Base-by-base conservation (phyloP, 2,888 invertebrate species). In the Gisinianus flammeolus region DNA sequence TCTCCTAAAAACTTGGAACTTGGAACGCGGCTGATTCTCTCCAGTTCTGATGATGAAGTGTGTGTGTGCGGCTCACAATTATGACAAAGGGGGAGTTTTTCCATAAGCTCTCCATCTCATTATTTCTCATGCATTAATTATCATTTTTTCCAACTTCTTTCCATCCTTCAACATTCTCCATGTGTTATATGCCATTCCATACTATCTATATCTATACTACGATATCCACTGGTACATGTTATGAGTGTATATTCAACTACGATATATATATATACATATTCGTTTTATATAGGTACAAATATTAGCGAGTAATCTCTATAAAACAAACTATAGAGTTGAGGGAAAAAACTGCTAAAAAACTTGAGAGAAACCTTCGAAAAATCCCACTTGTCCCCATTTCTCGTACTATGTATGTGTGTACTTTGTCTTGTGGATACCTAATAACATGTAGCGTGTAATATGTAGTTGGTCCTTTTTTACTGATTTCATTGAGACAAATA, bases 91-190 rank as follows among this genome's bases (percentile, higher is more conserved):
- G 76, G 70, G 79, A 71, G 71, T 71, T 69, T 71, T 71, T 68
- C 54, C 71, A 54, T 30, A 30, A 80, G 77, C 77, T 83, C 81
- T 81, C 80, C 81, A 82, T 81, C 83, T 83, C 81, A 83, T 83
- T 83, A 83, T 81, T 79, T 79, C 82, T 35, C 76, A 80, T 80
- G 83, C 81, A 83, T 83, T 82, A 82, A 83, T 83, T 83, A 83
- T 82, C 78, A 80, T 78, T 77, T 76, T 74, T 81, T 73, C 73
- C 52, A 22, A 78, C 54, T 64, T 58, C 12, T 69, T 70, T 66
- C 68, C 68, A 44, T 69, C 19, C 44, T 71, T 26, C 35, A 12
- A 67, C 52, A 33, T 28, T 28, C 54, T 62, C 64, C 31, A 16
- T 3, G 31, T 66, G 66, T 31, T n/a, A 22, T 24, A 58, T 58